Evolutionary conservation across 2,113 vertebrate genomes (phyloP).

Genomic region (Melanotaenia duboulayi): DNA sequence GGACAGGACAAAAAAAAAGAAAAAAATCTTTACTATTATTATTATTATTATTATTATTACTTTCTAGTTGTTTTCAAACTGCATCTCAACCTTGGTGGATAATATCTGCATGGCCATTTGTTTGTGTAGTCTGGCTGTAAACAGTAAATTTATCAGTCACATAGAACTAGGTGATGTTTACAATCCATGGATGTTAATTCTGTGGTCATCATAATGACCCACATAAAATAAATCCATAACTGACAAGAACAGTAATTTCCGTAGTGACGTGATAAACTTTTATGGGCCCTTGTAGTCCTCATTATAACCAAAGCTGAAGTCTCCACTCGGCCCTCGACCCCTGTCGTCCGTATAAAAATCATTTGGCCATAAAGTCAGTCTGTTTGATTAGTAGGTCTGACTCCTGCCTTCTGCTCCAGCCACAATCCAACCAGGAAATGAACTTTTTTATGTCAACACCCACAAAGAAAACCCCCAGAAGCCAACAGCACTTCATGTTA

Average conservation of each 20-base stretch:
- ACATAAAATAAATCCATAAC: conserved; percentile 38
- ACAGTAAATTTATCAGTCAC: background rate
- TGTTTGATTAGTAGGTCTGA: conserved; percentile 41
- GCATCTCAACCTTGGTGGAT: no score
- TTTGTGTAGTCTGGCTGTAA: background rate
- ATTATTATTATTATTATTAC: no score
- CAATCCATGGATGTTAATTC: background rate
- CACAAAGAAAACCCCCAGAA: conserved; percentile 2
- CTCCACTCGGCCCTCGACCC: background rate
- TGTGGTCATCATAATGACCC: conserved; percentile 3
- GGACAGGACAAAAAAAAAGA: no score
- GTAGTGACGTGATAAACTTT: conserved; percentile 44
- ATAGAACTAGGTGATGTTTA: background rate
- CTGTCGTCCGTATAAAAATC: background rate
- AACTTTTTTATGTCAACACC: conserved; percentile 59
- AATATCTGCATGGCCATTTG: no score
- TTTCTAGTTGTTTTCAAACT: no score
- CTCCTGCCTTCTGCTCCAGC: conserved; percentile 13
- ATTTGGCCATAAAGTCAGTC: conserved; percentile 28
- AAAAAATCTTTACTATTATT: no score
- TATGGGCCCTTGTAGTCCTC: conserved; percentile 22
- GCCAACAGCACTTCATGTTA: conserved; percentile 10
- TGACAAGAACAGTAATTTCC: conserved; percentile 64
- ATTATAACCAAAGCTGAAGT: background rate
- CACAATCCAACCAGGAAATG: conserved; percentile 59